A percentile compares a stretch with the other conserved stretches of the same genome.
phyloP scores from a whole-genome alignment of 1,140 invertebrate genomes.

The Calephelis nemesis region DNA sequence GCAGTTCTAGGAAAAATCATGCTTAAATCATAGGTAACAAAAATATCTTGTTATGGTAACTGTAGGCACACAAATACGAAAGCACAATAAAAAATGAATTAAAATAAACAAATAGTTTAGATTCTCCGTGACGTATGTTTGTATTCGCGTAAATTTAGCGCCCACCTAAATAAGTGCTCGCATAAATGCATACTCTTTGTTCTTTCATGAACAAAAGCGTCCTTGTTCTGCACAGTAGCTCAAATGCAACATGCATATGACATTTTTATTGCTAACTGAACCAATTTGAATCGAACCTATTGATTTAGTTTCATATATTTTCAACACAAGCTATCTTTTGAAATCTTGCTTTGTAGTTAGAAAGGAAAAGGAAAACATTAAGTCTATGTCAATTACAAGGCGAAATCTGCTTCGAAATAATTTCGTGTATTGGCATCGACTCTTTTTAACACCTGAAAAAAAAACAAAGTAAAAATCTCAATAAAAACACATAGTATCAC shows the following conservation, averaged over 20 bases:
- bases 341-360: background rate
- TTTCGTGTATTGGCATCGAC: no score
- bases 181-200: constrained; percentile 47
- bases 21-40: no score
- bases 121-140: background rate
- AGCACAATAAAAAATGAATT: background rate
- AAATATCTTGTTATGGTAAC: no score
- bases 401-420: no score
- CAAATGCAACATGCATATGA: constrained; percentile 45
- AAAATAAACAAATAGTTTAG: background rate
- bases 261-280: constrained; percentile 41
- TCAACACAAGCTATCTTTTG: background rate
- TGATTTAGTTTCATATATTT: constrained; percentile 16
- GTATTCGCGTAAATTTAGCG: constrained; percentile 26
- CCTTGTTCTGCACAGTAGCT: constrained; percentile 41
- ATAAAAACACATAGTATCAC: no score
- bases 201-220: constrained; percentile 49
- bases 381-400: no score
- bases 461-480: no score
- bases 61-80: no score
- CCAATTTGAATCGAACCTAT: constrained; percentile 18
- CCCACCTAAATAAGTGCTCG: constrained; percentile 33
- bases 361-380: no score
- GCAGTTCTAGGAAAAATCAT: no score
- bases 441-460: no score